Evolutionary conservation across 2,888 invertebrate species (phyloP).

Genomic region (Nemurella pictetii): DNA sequence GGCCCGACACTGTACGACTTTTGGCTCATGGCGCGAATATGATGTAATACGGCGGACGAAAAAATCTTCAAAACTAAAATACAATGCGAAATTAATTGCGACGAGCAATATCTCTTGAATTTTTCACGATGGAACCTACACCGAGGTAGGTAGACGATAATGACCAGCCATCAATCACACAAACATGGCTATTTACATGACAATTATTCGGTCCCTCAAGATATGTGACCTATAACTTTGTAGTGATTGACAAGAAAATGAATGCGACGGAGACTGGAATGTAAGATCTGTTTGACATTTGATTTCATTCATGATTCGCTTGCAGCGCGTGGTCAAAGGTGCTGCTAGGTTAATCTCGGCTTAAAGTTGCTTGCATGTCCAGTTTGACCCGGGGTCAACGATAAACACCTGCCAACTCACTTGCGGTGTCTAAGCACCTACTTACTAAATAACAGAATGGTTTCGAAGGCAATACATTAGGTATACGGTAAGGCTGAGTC

Average conservation of each 20-base stretch:
- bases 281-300: background rate
- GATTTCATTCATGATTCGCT: background rate
- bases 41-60: background rate
- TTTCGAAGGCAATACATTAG: background rate
- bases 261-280: background rate
- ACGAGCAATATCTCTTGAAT: background rate
- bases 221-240: background rate
- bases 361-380: conserved; percentile 10
- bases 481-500: background rate
- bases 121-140: background rate
- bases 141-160: background rate
- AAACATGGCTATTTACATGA: background rate
- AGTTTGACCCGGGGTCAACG: conserved; percentile 8
- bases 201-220: background rate
- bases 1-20: background rate
- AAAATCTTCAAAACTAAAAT: background rate
- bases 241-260: conserved; percentile 19
- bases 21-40: background rate
- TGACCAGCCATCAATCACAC: background rate
- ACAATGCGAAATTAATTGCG: background rate
- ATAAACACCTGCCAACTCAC: conserved; percentile 10
- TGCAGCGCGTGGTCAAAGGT: background rate
- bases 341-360: background rate
- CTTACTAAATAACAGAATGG: background rate
- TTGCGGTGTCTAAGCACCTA: background rate